Base-by-base conservation (phyloP, 2,797 vertebrate genomes). In the Argyrosomus regius region DNA sequence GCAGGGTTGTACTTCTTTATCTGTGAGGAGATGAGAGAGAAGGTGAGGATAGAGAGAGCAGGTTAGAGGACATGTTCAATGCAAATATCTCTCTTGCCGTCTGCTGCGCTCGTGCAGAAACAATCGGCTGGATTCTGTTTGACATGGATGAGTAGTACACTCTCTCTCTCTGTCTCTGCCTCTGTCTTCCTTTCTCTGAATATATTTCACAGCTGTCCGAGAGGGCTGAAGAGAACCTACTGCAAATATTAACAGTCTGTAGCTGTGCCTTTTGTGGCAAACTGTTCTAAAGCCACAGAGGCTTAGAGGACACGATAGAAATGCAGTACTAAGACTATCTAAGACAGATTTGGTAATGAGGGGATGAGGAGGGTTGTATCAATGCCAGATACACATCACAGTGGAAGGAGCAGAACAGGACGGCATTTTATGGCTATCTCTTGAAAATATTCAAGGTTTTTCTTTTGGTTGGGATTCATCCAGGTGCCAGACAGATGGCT, bases 181-280 rank as follows among this genome's bases (percentile, higher is more conserved):
- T 74, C 74, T 75, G 72, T 75, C 88, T 77, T 68, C 66, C 31
- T 70, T 74, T 22, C 75, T 77, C 74, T 70, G 87, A 91, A 92
- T 89, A 85, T 83, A 82, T 91, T 92, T 81, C 84, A 80, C 81
- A 85, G 85, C 84, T 86, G 88, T 92, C 82, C 83, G 59, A 80
- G 73, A 86, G 59, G 77, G 77, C 83, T 87, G 87, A 86, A 77
- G 75, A 72, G 76, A 86, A 81, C 83, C 85, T 76, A 11, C 73
- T 75, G 83, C 90, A 89, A 85, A 91, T 90, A 91, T 93, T 90
- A 89, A 82, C 39, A 89, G 87, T 88, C 91, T 89, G 81, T 80
- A 85, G 87, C 75, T 59, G 67, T 74, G 57, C 53, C 85, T 88
- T 87, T 89, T 89, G 83, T 90, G 84, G 86, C 75, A 88, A 78